Evolutionary conservation across 1,140 invertebrate species (phyloP).

Genomic region (Drosophila pseudoananassae): DNA sequence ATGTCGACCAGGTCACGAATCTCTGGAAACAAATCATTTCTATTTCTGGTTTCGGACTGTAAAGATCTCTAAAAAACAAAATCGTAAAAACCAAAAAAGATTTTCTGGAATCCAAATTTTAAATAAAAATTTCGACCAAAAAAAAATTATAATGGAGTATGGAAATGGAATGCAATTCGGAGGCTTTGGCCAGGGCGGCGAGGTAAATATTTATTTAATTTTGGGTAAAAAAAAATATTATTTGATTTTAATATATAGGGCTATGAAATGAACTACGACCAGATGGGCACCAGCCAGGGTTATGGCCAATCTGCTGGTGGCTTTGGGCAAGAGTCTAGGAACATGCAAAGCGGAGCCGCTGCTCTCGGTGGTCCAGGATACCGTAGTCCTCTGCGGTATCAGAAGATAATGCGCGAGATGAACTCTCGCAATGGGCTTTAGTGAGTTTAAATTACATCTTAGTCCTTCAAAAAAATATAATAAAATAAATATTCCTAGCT

Average conservation of each 20-base stretch:
- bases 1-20: not conserved
- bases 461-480: no score
- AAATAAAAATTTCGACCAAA: not conserved
- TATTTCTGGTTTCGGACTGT: slow-evolving; percentile 54
- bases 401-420: slow-evolving; percentile 57
- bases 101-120: slow-evolving; percentile 20
- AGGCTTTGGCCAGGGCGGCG: slow-evolving; percentile 42
- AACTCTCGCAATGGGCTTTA: slow-evolving; percentile 71
- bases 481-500: slow-evolving; percentile 11
- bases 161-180: slow-evolving; percentile 55
- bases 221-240: not conserved
- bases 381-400: slow-evolving; percentile 62
- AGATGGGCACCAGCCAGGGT: slow-evolving; percentile 15
- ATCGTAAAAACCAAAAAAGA: slow-evolving; percentile 36
- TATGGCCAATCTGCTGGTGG: slow-evolving; percentile 22
- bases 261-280: slow-evolving; percentile 33
- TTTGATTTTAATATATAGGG: slow-evolving; percentile 3
- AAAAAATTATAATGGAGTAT: slow-evolving; percentile 50
- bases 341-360: slow-evolving; percentile 40
- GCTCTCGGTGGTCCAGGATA: slow-evolving; percentile 60
- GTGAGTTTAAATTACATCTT: slow-evolving; percentile 24
- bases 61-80: slow-evolving; percentile 26
- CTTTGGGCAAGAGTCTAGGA: slow-evolving; percentile 43
- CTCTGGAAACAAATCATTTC: slow-evolving; percentile 3
- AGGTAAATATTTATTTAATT: slow-evolving; percentile 10